Evolutionary conservation across 2,113 vertebrate genomes (phyloP).

Genomic region (Galemys pyrenaicus): DNA sequence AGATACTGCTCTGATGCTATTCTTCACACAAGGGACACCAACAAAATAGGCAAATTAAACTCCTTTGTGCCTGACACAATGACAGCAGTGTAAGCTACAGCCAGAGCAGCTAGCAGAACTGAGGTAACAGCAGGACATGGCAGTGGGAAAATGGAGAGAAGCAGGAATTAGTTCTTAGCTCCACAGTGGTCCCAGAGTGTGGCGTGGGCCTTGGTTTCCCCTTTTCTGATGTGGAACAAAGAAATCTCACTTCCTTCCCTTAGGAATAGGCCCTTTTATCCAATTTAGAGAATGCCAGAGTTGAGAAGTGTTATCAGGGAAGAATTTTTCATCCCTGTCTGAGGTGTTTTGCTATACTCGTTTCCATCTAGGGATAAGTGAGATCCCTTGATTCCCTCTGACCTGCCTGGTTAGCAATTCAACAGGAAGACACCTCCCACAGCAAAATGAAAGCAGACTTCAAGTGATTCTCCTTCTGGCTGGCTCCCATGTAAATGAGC

Average conservation of each 20-base stretch:
- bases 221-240: background rate
- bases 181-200: background rate
- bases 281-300: background rate
- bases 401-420: constrained; percentile 69
- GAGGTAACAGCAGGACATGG: background rate
- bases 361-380: constrained; percentile 56
- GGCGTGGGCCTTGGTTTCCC: background rate
- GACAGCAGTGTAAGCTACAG: background rate
- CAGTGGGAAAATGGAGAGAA: background rate
- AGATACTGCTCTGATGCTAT: background rate
- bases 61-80: constrained; percentile 58
- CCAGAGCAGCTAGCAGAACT: background rate
- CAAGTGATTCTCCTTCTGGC: constrained; percentile 61
- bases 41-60: constrained; percentile 51
- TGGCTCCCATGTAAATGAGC: constrained; percentile 74
- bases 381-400: constrained; percentile 54
- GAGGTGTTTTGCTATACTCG: background rate
- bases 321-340: background rate
- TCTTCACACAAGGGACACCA: constrained; percentile 60
- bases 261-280: background rate
- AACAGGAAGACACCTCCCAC: constrained; percentile 70
- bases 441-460: constrained; percentile 64
- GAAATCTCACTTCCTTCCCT: background rate
- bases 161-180: background rate
- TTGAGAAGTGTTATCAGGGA: constrained; percentile 34